phyloP scores from a whole-genome alignment of 2,888 invertebrate species.

The Drosophila heteroneura region DNA sequence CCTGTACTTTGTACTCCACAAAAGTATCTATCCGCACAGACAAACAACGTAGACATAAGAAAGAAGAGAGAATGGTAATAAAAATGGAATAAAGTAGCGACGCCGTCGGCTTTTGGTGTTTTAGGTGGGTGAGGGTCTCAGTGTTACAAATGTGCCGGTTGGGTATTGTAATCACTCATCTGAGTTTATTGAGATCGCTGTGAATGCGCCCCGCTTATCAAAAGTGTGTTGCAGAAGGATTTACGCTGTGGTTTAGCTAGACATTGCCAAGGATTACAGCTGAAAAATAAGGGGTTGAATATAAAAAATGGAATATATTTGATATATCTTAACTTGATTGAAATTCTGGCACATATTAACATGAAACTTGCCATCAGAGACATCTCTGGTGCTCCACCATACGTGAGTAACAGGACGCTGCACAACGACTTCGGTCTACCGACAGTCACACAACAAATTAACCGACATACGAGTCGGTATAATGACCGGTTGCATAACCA shows the following conservation, averaged over 20 bases:
- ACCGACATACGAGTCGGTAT: no score
- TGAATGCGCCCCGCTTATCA: slow-evolving; percentile 45
- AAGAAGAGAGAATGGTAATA: slow-evolving; percentile 38
- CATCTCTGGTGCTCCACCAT: no score
- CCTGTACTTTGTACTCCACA: slow-evolving; percentile 20
- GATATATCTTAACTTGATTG: background rate
- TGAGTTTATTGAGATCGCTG: slow-evolving; percentile 32
- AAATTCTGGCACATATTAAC: background rate
- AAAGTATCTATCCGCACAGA: slow-evolving; percentile 37
- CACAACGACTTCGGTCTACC: no score
- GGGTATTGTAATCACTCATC: slow-evolving; percentile 68
- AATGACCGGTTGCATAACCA: no score
- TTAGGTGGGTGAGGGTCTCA: slow-evolving; percentile 6
- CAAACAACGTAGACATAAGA: slow-evolving; percentile 41
- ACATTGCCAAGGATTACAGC: background rate
- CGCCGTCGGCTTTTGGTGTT: slow-evolving; percentile 20
- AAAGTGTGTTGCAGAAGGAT: slow-evolving; percentile 40
- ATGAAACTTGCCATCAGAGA: background rate
- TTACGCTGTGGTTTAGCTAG: slow-evolving; percentile 15
- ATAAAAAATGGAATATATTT: background rate
- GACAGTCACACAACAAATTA: no score
- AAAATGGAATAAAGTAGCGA: slow-evolving; percentile 63
- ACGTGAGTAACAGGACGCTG: no score
- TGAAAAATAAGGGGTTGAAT: background rate
- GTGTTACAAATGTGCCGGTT: slow-evolving; percentile 56